Conservation (phyloP, 2,113 vertebrate species). For the Labrus mixtus region DNA sequence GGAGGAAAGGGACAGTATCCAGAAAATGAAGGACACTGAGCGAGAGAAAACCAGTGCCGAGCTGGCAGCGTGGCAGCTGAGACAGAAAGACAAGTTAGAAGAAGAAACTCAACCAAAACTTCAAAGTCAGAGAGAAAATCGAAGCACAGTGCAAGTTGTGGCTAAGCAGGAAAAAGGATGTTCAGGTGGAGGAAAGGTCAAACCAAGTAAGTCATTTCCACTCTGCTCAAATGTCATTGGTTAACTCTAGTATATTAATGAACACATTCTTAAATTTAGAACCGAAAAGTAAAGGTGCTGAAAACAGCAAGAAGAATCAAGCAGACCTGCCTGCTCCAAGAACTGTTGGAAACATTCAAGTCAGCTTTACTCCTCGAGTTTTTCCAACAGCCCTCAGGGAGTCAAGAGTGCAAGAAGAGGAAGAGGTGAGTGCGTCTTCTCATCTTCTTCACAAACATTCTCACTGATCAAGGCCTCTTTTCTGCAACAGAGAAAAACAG, state of each 20-base stretch:
- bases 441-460: too few species aligned
- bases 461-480: too few species aligned
- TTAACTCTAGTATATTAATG: not conserved
- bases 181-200: conserved; percentile 27
- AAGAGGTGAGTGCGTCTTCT: conserved; percentile 85
- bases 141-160: conserved; percentile 17
- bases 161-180: conserved; percentile 55
- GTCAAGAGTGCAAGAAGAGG: conserved; percentile 88
- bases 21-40: conserved; percentile 88
- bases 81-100: conserved; percentile 73
- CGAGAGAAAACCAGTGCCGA: conserved; percentile 84
- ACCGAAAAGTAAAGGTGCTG: conserved; percentile 1
- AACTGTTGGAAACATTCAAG: conserved; percentile 82
- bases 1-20: conserved; percentile 86
- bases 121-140: conserved; percentile 50
- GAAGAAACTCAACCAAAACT: conserved; percentile 56
- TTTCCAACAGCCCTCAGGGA: conserved; percentile 95
- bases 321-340: conserved; percentile 85
- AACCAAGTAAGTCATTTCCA: conserved; percentile 43
- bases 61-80: conserved; percentile 87
- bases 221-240: not conserved
- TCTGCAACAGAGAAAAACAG: too few species aligned
- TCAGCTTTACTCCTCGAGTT: conserved; percentile 90
- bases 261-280: conserved; percentile 48
- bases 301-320: conserved; percentile 70